Base-by-base conservation (phyloP, 2,797 vertebrate species). In the Percopsis omiscomaycus region DNA sequence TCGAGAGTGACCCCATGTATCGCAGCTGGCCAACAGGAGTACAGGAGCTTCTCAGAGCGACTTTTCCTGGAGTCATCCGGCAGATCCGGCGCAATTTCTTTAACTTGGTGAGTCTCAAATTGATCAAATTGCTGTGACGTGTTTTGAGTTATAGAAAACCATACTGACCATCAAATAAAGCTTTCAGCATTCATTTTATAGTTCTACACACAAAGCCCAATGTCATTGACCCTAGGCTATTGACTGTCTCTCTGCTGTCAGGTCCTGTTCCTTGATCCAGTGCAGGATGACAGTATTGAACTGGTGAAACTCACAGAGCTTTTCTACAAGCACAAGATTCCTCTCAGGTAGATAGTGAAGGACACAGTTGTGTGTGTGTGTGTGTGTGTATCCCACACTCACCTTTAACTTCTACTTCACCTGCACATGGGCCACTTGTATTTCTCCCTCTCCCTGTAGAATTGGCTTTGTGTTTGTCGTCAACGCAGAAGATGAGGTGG, bases 381-480 rank as follows among this genome's bases (percentile, higher is more conserved):
- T 69, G 22, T 83, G 73, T 81, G 65, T 63, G 61, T 66, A 52
- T 56, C 68, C 53, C 2, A 57, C 56, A 66, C 58, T 68, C 30
- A n/a, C 69, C 69, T 81, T 82, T 83, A 77, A 81, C 68, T 86
- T 73, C 77, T 76, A 84, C 79, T 81, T 77, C 55, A 84, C 64
- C 79, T 78, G 66, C 74, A 86, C 86, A 85, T 84, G 84, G 70
- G 87, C 83, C 78, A 75, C 77, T 80, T 81, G 15, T 45, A n/a
- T 66, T 49, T 66, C 30, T 51, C 55, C 48, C 65, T 62, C 29
- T 74, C 84, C 69, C 65, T 72, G 55, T 80, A 98, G 97, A 91
- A 95, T 99, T 91, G 98, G 98, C 78, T 95, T 98, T 89, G 95
- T 98, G 85, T 97, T 99, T 86, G 77, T 96, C 88, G 88, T 99